These are phyloP conservation scores for Lamproptera curius DNA, from an alignment of 2,888 invertebrate species.

Conservation along the genomic window DNA sequence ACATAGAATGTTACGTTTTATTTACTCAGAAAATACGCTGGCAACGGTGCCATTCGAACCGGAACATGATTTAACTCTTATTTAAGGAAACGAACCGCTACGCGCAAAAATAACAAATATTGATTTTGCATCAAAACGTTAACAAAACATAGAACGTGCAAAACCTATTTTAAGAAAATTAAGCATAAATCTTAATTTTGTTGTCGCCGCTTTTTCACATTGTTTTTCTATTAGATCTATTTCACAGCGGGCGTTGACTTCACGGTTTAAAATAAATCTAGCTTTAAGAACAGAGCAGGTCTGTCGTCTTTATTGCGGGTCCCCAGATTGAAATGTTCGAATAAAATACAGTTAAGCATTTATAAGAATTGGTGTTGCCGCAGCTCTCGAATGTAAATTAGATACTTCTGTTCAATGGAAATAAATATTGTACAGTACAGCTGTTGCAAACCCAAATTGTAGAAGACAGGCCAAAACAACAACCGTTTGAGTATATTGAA, in stretches of 20 bases:
- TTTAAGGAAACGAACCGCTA: too few relatives aligned
- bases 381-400: conserved; percentile 15
- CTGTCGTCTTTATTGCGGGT: conserved; percentile 14
- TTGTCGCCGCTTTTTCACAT: too few relatives aligned
- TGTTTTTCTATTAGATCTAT: not conserved
- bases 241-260: conserved; percentile 3
- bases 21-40: too few relatives aligned
- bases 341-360: conserved; percentile 18
- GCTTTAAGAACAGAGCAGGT: conserved; percentile 7
- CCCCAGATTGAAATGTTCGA: conserved; percentile 13
- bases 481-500: too few relatives aligned
- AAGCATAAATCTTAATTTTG: too few relatives aligned
- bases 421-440: not conserved
- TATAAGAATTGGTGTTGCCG: conserved; percentile 17
- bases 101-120: too few relatives aligned
- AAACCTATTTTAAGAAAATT: not conserved
- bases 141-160: too few relatives aligned
- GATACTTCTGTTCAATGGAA: conserved; percentile 1
- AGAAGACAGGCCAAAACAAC: too few relatives aligned
- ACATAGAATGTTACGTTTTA: too few relatives aligned
- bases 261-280: conserved; percentile 14
- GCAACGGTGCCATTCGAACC: too few relatives aligned
- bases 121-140: not conserved
- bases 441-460: not conserved
- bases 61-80: too few relatives aligned